Conservation (phyloP, 2,113 vertebrate genomes). For the Colossoma macropomum region DNA sequence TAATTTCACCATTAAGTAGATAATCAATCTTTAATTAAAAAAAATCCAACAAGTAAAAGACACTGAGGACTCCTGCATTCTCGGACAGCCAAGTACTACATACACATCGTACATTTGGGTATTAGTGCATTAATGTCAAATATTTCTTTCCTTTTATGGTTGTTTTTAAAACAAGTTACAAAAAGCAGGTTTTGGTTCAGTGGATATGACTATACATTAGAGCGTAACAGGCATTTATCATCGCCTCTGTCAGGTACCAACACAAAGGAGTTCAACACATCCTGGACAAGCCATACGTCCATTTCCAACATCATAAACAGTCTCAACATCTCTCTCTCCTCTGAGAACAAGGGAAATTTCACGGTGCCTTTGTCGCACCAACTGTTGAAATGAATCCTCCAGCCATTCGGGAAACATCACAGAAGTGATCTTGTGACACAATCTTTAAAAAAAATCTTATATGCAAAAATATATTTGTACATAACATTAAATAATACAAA, state of each 20-base stretch:
- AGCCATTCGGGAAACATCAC: slow-evolving; percentile 2
- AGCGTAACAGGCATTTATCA: slow-evolving; percentile 52
- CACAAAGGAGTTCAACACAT: neutral
- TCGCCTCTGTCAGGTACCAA: slow-evolving; percentile 32
- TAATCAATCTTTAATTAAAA: slow-evolving; percentile 66
- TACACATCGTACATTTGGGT: slow-evolving; percentile 53
- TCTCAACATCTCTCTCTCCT: neutral
- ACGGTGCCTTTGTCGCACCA: neutral
- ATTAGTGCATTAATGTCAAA: slow-evolving; percentile 41
- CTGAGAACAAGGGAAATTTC: slow-evolving; percentile 5
- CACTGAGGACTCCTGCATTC: slow-evolving; percentile 34
- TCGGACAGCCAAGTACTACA: slow-evolving; percentile 44
- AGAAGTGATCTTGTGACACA: slow-evolving; percentile 38
- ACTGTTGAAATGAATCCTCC: neutral
- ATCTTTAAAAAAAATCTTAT: slow-evolving; percentile 44
- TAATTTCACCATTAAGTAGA: too few species aligned
- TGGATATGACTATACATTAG: slow-evolving; percentile 50
- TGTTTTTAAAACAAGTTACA: slow-evolving; percentile 13
- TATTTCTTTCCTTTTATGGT: slow-evolving; percentile 12
- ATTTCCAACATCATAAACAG: neutral
- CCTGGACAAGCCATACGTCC: neutral
- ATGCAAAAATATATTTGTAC: slow-evolving; percentile 64
- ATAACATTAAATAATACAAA: slow-evolving; percentile 70
- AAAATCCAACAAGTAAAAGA: slow-evolving; percentile 55
- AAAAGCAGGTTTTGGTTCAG: slow-evolving; percentile 54